Evolutionary conservation across 2,888 invertebrate species (phyloP), one percentile per base, ranked within the genome.

Genomic region (Pteria penguin): DNA sequence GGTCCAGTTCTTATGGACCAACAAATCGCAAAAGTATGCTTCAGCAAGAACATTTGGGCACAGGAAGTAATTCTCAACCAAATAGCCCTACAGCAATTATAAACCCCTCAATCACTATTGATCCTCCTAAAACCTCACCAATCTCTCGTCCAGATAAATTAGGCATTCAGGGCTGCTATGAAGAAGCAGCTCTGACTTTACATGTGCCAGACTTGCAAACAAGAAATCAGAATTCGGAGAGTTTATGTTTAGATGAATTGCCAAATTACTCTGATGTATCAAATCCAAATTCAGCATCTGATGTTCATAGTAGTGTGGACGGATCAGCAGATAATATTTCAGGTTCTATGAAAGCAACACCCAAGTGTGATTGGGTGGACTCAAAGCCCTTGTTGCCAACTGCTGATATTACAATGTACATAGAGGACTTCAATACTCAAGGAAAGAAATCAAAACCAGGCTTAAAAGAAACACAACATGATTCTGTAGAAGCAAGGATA

Each of bases 281-380:
- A 18, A 86, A 87, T 75, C 87, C 87, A 76, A 84, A 85, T 80
- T 87, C 87, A 80, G 85, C 83, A 22, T 80, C 83, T 57, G 84
- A 86, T 75, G 72, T 82, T 52, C 79, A 79, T 55, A 78, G 81
- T 27, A n/a, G n/a, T n/a, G 77, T 72, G 78, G 84, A 81, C 68
- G 80, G 78, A 45, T 80, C 82, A 18, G 79, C 80, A 45, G 82
- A 26, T 3, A 65, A 57, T 62, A 65, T 62, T 8, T 65, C 63
- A 5, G 65, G 45, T 8, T 72, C 72, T 8, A 14, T 36, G 22
- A 24, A 57, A 26, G 57, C 36, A 4, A 14, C 45, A 45, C 54
- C 26, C 27, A 72, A 18, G 55, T 54, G 45, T 18, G 72, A 63
- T 33, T 72, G 72, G 72, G 26, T 45, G 24, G 4, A 32, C 4